Evolutionary conservation across 2,888 invertebrate species (phyloP), one percentile per base, ranked within the genome.

Genomic region (Papilio protenor): DNA sequence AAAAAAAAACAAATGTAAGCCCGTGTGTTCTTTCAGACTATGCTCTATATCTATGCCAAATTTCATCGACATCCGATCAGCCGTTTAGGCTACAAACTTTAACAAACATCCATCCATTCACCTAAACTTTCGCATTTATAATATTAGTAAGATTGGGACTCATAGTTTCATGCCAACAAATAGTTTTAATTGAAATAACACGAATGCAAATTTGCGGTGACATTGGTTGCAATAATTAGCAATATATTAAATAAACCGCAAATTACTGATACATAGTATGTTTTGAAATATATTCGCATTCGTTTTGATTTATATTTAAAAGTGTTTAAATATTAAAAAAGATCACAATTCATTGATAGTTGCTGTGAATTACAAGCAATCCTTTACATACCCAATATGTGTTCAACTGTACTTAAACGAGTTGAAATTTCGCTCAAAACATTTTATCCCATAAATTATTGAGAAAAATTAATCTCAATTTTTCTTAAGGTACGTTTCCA

Each of bases 191-290:
- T 73, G 33, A 77, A 77, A 40, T 66, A 27, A 73, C 10, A 57
- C 23, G 5, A 55, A 76, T 72, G 61, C 52, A 45, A 45, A 55
- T n/a, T 49, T 73, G 73, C 49, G 73, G 73, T 47, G 33, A 73
- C 55, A 57, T 57, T 52, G 73, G 73, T 57, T 73, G 64, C 23
- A 40, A 61, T 77, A 69, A 73, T 73, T 73, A 21, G 69, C n/a
- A 45, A 64, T 55, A 27, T 18, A 40, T 52, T 18, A 27, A 11
- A 66, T 33, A 12, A n/a, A 66, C 66, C 66, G 66, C 66, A 40
- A 66, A 66, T 40, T 40, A 66, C 40, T n/a, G n/a, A 40, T n/a
- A 6, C 6, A 66, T 40, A 40, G 11, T 66, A n/a, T 64, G 14
- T 64, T 66, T 16, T 64, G 14, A 33, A 61, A 21, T 16, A 16